phyloP scores from a whole-genome alignment of 2,113 vertebrate species.

The Pollimyrus isidori region DNA sequence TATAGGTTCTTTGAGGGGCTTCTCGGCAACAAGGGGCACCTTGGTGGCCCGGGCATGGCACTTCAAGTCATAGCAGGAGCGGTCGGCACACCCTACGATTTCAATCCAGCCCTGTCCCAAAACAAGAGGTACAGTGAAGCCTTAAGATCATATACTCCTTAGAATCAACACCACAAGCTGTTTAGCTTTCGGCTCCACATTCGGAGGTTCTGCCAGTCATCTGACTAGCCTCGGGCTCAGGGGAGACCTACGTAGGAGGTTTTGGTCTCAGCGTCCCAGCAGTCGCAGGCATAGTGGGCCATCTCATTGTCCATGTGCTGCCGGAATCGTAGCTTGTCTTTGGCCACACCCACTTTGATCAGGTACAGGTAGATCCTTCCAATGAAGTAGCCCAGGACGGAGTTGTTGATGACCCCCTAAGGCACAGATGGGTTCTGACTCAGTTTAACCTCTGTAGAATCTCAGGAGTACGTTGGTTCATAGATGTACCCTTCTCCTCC shows the following conservation, averaged over 20 bases:
- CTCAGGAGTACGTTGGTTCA: neutral
- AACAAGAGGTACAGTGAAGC: neutral
- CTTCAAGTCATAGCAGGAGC: constrained; percentile 87
- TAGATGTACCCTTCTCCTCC: neutral
- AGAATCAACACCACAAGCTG: neutral
- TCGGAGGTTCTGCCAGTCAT: neutral
- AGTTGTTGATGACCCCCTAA: constrained; percentile 95
- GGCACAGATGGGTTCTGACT: constrained; percentile 2
- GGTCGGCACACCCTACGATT: constrained; percentile 92
- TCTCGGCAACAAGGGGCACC: constrained; percentile 93
- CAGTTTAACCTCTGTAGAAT: neutral
- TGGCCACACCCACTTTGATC: constrained; percentile 80
- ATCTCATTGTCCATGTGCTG: constrained; percentile 99
- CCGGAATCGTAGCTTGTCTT: constrained; percentile 92
- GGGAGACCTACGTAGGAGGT: constrained; percentile 81
- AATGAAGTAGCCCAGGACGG: constrained; percentile 95
- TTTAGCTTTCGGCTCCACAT: neutral
- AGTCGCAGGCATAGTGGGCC: constrained; percentile 98
- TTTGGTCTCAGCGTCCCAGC: constrained; percentile 97
- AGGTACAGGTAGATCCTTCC: constrained; percentile 98
- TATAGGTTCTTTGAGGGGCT: constrained; percentile 95
- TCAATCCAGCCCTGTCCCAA: constrained; percentile 90
- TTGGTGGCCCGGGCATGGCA: constrained; percentile 89
- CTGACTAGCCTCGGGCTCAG: too few species aligned
- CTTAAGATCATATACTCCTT: neutral